Conservation (phyloP, 2,888 invertebrate genomes). For the Noctua comes region DNA sequence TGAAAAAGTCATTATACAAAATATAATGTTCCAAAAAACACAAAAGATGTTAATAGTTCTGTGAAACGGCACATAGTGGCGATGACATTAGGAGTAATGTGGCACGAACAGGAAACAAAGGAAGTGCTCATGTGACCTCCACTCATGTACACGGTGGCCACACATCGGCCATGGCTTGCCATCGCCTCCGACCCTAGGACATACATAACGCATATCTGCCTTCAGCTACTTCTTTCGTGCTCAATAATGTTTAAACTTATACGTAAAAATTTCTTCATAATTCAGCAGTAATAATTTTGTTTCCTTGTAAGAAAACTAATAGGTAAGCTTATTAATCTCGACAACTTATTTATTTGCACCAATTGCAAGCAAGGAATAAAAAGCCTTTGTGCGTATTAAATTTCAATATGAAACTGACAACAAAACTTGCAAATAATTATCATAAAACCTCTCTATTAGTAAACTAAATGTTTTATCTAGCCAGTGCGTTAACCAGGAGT, state of each 20-base stretch:
- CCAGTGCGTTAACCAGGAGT: not conserved
- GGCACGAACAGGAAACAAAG: constrained; percentile 60
- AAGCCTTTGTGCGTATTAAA: not conserved
- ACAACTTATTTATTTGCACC: not conserved
- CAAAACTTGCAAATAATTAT: not conserved
- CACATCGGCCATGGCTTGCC: constrained; percentile 5
- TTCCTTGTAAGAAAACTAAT: constrained; percentile 17
- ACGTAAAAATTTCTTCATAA: constrained; percentile 41
- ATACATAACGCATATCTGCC: constrained; percentile 46
- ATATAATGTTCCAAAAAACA: constrained; percentile 50
- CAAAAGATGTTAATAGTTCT: constrained; percentile 53
- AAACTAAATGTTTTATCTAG: not conserved
- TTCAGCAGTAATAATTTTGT: constrained; percentile 13
- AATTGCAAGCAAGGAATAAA: not conserved
- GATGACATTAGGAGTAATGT: constrained; percentile 55
- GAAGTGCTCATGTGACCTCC: constrained; percentile 49
- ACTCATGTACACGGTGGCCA: constrained; percentile 11
- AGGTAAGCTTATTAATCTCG: not conserved
- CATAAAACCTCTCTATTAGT: not conserved
- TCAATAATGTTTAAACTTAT: constrained; percentile 17
- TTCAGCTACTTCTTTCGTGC: constrained; percentile 31
- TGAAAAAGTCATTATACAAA: constrained; percentile 52
- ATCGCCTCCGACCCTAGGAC: not conserved
- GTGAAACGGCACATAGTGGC: constrained; percentile 33
- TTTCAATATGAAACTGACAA: not conserved